Conservation (phyloP, 2,888 invertebrate genomes). For the Ditylenchus weischeri region DNA sequence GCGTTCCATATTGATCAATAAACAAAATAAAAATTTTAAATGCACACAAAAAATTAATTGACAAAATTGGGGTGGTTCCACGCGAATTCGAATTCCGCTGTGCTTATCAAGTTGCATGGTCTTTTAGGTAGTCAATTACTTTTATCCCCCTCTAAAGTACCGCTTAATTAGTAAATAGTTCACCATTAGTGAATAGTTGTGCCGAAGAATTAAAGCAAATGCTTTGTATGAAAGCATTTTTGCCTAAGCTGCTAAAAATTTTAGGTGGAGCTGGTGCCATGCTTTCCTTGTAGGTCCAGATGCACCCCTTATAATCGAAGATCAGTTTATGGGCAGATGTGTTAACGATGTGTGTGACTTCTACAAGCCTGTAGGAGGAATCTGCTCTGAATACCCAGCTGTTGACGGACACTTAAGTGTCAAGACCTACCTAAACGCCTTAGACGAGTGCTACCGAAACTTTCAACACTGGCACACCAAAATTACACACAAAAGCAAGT, state of each 20-base stretch:
- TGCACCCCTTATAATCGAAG: slow-evolving; percentile 86
- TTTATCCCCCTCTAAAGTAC: no score
- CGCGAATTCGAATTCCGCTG: no score
- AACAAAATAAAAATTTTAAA: no score
- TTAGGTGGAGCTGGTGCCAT: slow-evolving; percentile 87
- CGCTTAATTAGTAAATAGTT: no score
- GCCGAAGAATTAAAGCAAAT: no score
- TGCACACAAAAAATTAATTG: no score
- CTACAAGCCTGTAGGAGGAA: slow-evolving; percentile 77
- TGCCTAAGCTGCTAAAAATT: neutral
- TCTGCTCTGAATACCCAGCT: slow-evolving; percentile 83
- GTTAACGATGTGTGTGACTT: slow-evolving; percentile 96
- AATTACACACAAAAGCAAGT: neutral
- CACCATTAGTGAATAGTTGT: no score
- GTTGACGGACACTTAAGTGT: slow-evolving; percentile 94
- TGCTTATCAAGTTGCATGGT: no score
- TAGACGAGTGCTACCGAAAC: slow-evolving; percentile 80
- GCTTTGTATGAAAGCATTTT: no score
- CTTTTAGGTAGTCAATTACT: no score
- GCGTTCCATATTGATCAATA: no score
- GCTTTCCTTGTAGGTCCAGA: slow-evolving; percentile 92
- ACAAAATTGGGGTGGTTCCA: no score
- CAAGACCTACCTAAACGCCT: slow-evolving; percentile 84
- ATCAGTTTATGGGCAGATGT: slow-evolving; percentile 78
- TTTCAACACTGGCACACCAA: slow-evolving; percentile 27